Conservation (phyloP, 2,113 vertebrate species). For the Setophaga kirtlandii region DNA sequence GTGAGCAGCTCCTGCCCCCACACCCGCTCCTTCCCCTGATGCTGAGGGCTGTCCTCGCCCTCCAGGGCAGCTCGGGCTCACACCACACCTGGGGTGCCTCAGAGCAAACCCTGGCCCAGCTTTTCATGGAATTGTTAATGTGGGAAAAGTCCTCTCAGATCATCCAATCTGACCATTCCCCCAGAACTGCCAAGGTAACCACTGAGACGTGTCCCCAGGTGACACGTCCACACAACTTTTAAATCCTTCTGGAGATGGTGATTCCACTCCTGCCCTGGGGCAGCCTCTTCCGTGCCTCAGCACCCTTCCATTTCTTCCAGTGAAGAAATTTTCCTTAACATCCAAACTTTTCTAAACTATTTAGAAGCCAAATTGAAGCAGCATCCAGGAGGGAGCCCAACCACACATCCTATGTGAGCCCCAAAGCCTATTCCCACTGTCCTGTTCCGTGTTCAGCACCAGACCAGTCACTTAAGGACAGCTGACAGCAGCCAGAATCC, state of each 20-base stretch:
- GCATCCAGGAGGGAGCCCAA: background rate
- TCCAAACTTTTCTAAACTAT: background rate
- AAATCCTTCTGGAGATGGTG: background rate
- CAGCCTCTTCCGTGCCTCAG: background rate
- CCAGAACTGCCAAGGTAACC: background rate
- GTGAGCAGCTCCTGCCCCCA: background rate
- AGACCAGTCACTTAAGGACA: background rate
- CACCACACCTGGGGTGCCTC: background rate
- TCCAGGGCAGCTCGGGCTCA: background rate
- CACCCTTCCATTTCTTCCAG: background rate
- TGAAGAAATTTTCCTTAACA: background rate
- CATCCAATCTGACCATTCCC: background rate
- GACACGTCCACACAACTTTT: background rate
- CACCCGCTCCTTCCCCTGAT: fast-evolving
- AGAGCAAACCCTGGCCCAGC: fast-evolving
- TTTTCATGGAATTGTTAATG: background rate
- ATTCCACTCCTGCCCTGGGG: background rate
- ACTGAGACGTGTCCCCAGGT: background rate
- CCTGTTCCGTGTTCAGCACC: background rate
- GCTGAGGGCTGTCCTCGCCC: background rate
- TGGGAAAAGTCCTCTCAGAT: background rate
- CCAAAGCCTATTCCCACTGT: background rate
- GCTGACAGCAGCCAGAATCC: background rate
- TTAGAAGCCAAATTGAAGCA: background rate
- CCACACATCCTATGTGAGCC: background rate